These are phyloP conservation scores for Phymastichus coffea DNA, from an alignment of 1,140 invertebrate species.

Conservation along the genomic window DNA sequence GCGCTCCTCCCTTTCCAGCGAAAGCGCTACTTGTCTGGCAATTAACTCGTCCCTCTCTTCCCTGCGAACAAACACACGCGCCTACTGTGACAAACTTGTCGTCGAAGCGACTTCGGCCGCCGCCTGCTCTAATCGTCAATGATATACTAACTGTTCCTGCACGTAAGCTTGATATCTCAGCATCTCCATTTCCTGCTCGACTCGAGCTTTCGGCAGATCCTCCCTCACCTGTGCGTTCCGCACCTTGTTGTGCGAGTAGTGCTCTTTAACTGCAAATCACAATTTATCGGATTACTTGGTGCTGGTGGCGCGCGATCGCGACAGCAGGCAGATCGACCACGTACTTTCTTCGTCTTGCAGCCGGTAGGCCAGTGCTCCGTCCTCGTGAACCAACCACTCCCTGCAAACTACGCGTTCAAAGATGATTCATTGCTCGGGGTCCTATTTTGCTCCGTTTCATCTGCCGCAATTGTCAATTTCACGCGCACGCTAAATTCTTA, in stretches of 20 bases:
- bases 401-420: slow-evolving; percentile 66
- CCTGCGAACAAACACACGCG: slow-evolving; percentile 44
- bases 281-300: too few species aligned
- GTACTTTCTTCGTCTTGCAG: slow-evolving; percentile 88
- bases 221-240: slow-evolving; percentile 85
- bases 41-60: slow-evolving; percentile 71
- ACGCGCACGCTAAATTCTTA: neutral
- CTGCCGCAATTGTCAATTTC: neutral
- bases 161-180: slow-evolving; percentile 64
- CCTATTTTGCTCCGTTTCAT: too few species aligned
- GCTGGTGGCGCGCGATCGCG: too few species aligned
- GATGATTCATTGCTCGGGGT: slow-evolving; percentile 24
- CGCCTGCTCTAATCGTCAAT: neutral
- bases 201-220: slow-evolving; percentile 81
- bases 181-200: slow-evolving; percentile 76
- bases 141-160: slow-evolving; percentile 62
- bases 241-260: slow-evolving; percentile 81
- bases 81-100: neutral
- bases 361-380: slow-evolving; percentile 84
- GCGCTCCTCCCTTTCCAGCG: slow-evolving; percentile 64
- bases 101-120: too few species aligned
- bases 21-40: slow-evolving; percentile 66
- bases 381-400: slow-evolving; percentile 90
- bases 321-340: too few species aligned
- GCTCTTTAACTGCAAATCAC: slow-evolving; percentile 72